phyloP scores from a whole-genome alignment of 2,113 vertebrate genomes.

The Clupea harengus region DNA sequence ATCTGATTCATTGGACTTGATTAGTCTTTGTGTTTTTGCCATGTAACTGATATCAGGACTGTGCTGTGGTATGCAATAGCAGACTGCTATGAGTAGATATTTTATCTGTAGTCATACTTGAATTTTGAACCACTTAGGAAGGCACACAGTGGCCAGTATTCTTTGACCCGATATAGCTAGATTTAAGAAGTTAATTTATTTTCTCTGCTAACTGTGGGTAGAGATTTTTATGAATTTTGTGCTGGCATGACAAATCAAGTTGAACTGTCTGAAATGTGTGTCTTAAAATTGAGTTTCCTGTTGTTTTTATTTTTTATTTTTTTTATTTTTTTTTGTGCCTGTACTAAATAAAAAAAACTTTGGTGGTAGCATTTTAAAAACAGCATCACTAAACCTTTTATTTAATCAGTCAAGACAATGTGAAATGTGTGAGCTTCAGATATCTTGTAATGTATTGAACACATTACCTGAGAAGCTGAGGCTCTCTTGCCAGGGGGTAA shows the following conservation, averaged over 20 bases:
- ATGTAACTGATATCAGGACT: neutral
- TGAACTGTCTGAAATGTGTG: neutral
- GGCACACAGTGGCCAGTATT: neutral
- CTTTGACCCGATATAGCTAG: neutral
- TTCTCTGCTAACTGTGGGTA: neutral
- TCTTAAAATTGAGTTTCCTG: neutral
- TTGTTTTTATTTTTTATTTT: neutral
- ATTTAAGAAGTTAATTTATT: constrained; percentile 3
- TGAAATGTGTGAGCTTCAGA: neutral
- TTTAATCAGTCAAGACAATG: neutral
- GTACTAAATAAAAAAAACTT: neutral
- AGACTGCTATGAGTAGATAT: neutral
- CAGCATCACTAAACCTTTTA: neutral
- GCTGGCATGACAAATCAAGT: constrained; percentile 10
- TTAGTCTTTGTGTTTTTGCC: neutral
- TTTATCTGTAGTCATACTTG: neutral
- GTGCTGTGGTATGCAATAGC: neutral
- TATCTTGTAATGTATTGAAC: too few species aligned
- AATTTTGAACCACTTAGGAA: neutral
- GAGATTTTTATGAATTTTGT: neutral
- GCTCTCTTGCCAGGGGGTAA: too few species aligned
- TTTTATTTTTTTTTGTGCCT: neutral
- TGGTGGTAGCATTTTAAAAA: neutral
- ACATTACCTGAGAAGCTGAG: too few species aligned
- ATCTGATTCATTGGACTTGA: neutral